These are phyloP conservation scores for Neomorphus geoffroyi DNA, from an alignment of 2,797 vertebrate species.

Conservation along the genomic window DNA sequence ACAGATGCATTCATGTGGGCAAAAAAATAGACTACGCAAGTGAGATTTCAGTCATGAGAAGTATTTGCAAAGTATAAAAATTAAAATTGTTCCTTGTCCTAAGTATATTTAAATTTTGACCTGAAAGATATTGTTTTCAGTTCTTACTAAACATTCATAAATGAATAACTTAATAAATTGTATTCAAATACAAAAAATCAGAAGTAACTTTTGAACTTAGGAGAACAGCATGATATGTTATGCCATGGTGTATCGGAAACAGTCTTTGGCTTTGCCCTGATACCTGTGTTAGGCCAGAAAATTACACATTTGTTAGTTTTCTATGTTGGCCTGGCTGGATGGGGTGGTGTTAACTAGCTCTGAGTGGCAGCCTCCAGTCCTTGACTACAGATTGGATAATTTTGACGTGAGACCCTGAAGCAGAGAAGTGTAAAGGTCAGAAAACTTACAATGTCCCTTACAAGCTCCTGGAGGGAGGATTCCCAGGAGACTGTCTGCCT, in stretches of 20 bases:
- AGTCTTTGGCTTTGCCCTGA: neutral
- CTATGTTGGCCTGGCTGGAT: neutral
- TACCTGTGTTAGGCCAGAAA: neutral
- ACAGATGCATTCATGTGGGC: neutral
- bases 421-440: neutral
- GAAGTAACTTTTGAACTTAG: neutral
- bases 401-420: neutral
- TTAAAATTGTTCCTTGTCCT: neutral
- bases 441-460: neutral
- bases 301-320: neutral
- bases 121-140: rapidly evolving
- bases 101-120: neutral
- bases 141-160: neutral
- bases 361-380: neutral
- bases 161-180: neutral
- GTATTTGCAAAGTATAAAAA: neutral
- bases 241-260: neutral
- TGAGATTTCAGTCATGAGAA: neutral
- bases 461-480: neutral
- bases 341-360: neutral
- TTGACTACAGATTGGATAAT: neutral
- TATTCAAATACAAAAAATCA: neutral
- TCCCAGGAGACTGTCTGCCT: neutral
- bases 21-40: neutral
- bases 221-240: neutral